Conservation (phyloP, 2,888 invertebrate species). For the Xanthostigma xanthostigma region DNA sequence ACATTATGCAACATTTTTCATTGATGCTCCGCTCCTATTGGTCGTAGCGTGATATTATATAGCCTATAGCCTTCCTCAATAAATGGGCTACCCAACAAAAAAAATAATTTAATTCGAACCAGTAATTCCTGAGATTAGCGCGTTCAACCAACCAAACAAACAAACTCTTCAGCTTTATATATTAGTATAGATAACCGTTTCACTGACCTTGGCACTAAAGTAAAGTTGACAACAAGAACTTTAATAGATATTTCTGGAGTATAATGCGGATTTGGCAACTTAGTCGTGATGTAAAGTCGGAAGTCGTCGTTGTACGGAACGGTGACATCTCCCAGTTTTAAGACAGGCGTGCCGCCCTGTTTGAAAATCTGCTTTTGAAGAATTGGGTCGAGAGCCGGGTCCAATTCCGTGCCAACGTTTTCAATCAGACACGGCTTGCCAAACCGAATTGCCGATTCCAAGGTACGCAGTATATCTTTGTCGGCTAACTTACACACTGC, state of each 20-base stretch:
- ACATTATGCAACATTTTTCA: no score
- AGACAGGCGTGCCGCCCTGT: conserved; percentile 57
- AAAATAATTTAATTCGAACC: no score
- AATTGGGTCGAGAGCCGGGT: conserved; percentile 74
- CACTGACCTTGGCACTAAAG: conserved; percentile 59
- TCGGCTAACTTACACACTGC: conserved; percentile 57
- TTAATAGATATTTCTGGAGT: conserved; percentile 80
- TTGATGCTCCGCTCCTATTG: no score
- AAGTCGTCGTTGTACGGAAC: conserved; percentile 69
- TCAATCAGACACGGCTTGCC: conserved; percentile 68
- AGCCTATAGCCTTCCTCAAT: no score
- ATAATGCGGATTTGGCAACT: conserved; percentile 76
- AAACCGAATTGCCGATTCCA: conserved; percentile 57
- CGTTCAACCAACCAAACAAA: no score
- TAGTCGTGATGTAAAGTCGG: conserved; percentile 74
- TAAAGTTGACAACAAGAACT: conserved; percentile 74
- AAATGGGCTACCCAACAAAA: no score
- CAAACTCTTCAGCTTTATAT: no score
- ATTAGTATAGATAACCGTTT: no score
- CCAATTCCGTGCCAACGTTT: conserved; percentile 70
- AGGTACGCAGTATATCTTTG: conserved; percentile 48
- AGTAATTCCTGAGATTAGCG: no score
- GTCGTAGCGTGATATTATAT: no score
- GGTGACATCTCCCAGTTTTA: conserved; percentile 73
- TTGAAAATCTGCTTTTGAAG: conserved; percentile 63